Conservation (phyloP, 2,113 vertebrate species). For the Neolamprologus modestus region DNA sequence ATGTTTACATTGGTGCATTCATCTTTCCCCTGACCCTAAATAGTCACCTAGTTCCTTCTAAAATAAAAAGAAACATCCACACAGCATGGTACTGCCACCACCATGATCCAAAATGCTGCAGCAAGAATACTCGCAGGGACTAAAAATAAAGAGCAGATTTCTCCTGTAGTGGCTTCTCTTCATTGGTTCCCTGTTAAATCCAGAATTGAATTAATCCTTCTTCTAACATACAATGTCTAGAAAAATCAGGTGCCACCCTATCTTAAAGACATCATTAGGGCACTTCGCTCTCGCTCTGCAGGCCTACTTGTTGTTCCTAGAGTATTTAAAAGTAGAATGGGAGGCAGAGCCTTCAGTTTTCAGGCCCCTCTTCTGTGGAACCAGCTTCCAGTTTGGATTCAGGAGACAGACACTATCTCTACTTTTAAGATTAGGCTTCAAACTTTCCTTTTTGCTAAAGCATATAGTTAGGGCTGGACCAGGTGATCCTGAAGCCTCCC, state of each 20-base stretch:
- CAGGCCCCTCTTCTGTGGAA: not conserved
- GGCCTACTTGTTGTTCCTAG: not conserved
- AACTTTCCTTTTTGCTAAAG: too few relatives aligned
- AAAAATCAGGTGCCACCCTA: not conserved
- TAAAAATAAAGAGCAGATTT: not conserved
- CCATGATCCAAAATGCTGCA: not conserved
- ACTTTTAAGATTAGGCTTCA: not conserved
- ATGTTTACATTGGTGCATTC: not conserved
- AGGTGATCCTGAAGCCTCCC: too few relatives aligned
- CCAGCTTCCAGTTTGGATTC: not conserved
- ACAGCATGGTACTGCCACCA: not conserved
- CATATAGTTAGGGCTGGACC: too few relatives aligned
- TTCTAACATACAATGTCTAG: not conserved
- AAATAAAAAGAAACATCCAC: not conserved
- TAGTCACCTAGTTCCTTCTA: not conserved
- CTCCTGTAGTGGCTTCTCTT: not conserved
- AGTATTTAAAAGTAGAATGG: not conserved
- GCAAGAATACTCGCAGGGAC: not conserved
- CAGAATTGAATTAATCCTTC: not conserved
- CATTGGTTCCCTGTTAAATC: not conserved
- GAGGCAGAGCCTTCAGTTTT: not conserved
- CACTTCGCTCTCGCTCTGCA: fast-evolving
- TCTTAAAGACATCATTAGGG: not conserved
- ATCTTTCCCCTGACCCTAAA: not conserved
- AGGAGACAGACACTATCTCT: not conserved